Base-by-base conservation (phyloP, 2,888 invertebrate genomes). In the Apamea epomidion region DNA sequence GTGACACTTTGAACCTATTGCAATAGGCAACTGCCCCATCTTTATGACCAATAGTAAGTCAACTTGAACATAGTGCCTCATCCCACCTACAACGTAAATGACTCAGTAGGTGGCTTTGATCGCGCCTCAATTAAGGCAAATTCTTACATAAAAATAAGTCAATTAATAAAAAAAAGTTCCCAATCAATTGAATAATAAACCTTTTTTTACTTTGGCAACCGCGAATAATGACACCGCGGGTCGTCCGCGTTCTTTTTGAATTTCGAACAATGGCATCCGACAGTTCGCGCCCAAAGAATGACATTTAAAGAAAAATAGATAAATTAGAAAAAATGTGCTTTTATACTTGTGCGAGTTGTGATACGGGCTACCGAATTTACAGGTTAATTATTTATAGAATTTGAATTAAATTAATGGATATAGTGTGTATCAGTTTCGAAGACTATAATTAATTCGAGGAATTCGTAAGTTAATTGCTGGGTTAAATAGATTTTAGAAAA, bases 161-260 rank as follows among this genome's bases (percentile, higher is more conserved):
- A 91, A 91, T 92, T 89, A 90, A 89, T 82, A 92, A 94, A 93
- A 94, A 93, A 93, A 93, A 89, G 88, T 89, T 85, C 90, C 87
- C 90, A 93, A 94, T 94, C 93, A 93, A 95, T 94, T 94, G 93
- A 93, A 90, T 93, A 94, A 93, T 92, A 91, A 93, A 88, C 90
- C 83, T 91, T 94, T 95, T 95, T 95, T 95, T 93, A 94, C 94
- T 93, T 93, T 93, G 92, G 94, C 96, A 95, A 93, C 95, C 95
- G 94, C 95, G 93, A 95, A 96, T 95, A 96, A 96, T 93, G 92
- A 92, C 94, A 92, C 97, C 85, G 92, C 97, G 94, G 97, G 95
- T 94, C 90, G 94, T 92, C 94, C 89, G 89, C 94, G 92, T 95
- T 96, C 94, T 90, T 95, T 96, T 96, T 92, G 93, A 96, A 95